Percentiles rank a stretch among this genome's conserved stretches.
These are phyloP conservation scores for Myotis planiceps DNA, from an alignment of 2,797 vertebrate genomes.

Conservation along the genomic window DNA sequence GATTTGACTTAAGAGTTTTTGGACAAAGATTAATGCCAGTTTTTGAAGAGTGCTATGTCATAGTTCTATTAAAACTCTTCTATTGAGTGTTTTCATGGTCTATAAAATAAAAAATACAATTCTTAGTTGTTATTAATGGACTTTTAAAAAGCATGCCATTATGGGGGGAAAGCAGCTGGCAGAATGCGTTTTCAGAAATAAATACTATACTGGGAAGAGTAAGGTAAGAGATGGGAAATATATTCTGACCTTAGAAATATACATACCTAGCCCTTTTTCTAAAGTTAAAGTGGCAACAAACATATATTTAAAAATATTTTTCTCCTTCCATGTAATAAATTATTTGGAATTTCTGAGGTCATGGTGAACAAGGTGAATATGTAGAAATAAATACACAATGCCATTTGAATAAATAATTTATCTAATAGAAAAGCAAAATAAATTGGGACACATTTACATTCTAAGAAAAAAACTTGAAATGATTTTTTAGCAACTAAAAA, in stretches of 20 bases:
- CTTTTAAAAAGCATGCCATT: neutral
- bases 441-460: neutral
- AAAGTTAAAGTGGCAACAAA: neutral
- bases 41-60: neutral
- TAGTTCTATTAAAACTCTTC: neutral
- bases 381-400: neutral
- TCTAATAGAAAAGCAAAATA: neutral
- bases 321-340: neutral
- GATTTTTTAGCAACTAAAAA: neutral
- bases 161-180: neutral
- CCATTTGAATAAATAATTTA: neutral
- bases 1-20: neutral
- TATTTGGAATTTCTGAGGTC: neutral
- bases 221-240: neutral
- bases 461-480: neutral
- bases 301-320: neutral
- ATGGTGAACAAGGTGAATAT: neutral
- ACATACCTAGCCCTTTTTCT: neutral
- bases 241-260: neutral
- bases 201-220: neutral
- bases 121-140: neutral
- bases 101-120: neutral
- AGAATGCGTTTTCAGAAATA: neutral
- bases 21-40: neutral
- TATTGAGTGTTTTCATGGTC: neutral